These are phyloP conservation scores for Dasypolia templi DNA, from an alignment of 2,888 invertebrate genomes.

Conservation along the genomic window DNA sequence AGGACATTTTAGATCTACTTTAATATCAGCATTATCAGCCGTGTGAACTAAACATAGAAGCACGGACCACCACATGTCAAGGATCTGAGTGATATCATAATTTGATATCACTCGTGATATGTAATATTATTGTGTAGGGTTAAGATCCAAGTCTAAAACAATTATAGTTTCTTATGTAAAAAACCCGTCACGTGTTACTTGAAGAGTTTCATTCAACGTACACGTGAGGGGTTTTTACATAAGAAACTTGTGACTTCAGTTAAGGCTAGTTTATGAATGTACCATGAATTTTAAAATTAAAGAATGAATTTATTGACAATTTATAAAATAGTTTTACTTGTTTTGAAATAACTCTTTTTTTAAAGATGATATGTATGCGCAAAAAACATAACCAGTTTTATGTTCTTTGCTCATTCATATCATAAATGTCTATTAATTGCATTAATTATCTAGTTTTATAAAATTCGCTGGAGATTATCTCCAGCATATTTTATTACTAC, in stretches of 20 bases:
- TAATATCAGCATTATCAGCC: constrained; percentile 25
- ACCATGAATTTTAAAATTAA: no score
- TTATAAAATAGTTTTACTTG: no score
- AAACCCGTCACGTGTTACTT: no score
- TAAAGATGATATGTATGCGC: no score
- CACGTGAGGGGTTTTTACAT: constrained; percentile 50
- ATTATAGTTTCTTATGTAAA: no score
- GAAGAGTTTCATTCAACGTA: constrained; percentile 13
- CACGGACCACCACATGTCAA: constrained; percentile 25
- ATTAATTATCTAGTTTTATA: background rate
- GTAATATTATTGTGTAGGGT: constrained; percentile 26
- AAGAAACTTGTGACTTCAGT: constrained; percentile 16
- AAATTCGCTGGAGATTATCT: background rate
- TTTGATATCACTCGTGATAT: constrained; percentile 29
- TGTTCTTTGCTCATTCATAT: background rate
- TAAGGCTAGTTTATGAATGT: no score
- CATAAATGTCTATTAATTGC: background rate
- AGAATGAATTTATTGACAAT: no score
- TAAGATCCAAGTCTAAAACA: constrained; percentile 47
- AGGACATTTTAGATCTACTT: constrained; percentile 8
- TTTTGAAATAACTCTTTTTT: no score
- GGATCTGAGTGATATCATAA: constrained; percentile 35
- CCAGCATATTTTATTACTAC: no score
- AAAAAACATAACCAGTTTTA: no score
- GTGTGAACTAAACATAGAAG: constrained; percentile 28